Percentiles rank a stretch among this genome's conserved stretches.
Evolutionary conservation across 2,888 invertebrate genomes (phyloP).

Genomic region (Phaedon cochleariae): DNA sequence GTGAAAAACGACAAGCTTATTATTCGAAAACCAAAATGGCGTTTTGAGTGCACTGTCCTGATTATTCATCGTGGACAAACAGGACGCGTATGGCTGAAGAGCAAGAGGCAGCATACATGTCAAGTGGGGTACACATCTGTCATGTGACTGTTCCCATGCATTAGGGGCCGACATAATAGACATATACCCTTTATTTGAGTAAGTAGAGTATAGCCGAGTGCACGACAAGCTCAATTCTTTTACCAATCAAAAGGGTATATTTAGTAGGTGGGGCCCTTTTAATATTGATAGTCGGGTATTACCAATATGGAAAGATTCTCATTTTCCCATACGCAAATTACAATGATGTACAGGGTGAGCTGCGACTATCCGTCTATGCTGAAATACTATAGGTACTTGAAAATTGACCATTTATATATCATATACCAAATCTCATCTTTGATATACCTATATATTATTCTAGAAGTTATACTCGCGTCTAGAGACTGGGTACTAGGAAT

Average conservation of each 20-base stretch:
- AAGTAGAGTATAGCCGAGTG: conserved; percentile 47
- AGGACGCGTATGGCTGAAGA: conserved; percentile 37
- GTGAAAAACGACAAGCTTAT: conserved; percentile 28
- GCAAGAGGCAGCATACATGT: conserved; percentile 45
- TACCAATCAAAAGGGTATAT: conserved; percentile 53
- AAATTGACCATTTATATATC: too few species aligned
- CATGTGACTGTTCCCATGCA: conserved; percentile 53
- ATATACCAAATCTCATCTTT: too few species aligned
- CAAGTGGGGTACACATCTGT: conserved; percentile 54
- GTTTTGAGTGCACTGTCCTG: conserved; percentile 46
- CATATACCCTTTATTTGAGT: conserved; percentile 53
- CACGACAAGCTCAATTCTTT: conserved; percentile 49
- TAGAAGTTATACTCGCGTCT: too few species aligned
- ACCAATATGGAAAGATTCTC: conserved; percentile 36
- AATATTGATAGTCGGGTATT: conserved; percentile 38
- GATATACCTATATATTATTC: too few species aligned
- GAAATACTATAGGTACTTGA: too few species aligned
- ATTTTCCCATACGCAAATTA: conserved; percentile 32
- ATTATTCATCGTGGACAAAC: conserved; percentile 44
- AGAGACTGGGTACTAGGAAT: too few species aligned
- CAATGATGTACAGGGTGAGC: conserved; percentile 23
- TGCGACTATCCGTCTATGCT: too few species aligned
- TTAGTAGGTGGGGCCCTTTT: conserved; percentile 49
- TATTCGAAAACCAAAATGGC: conserved; percentile 43
- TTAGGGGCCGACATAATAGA: conserved; percentile 50